Base-by-base conservation (phyloP, 2,113 vertebrate species). In the Passer montanus region DNA sequence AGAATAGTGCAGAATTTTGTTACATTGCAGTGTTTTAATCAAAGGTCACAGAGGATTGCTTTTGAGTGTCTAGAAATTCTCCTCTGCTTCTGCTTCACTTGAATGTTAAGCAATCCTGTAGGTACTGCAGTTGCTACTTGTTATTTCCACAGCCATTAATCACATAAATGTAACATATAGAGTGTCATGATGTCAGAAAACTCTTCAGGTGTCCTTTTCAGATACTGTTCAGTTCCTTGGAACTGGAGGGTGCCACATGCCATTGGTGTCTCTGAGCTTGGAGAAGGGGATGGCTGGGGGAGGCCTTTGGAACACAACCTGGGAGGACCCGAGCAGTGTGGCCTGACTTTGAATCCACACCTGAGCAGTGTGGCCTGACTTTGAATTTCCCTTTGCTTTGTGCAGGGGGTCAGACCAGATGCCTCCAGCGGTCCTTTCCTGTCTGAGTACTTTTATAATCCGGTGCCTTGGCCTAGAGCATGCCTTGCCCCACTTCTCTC, bases 171-270 rank as follows among this genome's bases (percentile, higher is more conserved):
- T 37, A 44, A 17, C 21, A 10, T 10, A 26, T 22, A 46, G 63
- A 60, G 49, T 27, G 31, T 31, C 18, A 0, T 49, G 31, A 52
- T 27, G n/a, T n/a, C n/a, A 27, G 31, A 14, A 85, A 17, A 30
- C 28, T 59, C 53, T 35, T 49, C 15, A 35, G 17, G 11, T 46
- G 31, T 30, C 44, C 21, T n/a, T 4, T 74, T 59, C 44, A 50
- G 56, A 17, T 47, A 17, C 8, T 53, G 46, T 43, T 58, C 44
- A 47, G 2, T 24, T 74, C 24, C 44, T 59, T 47, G 75, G 37
- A 53, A 15, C 10, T 83, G 39, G 26, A 44, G 47, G 46, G 5
- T 82, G n/a, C 22, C 1, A 2, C 2, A 1, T 1, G 5, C 8
- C 28, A 37, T 12, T 8, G 10, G 24, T 3, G 1, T 27, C 5